phyloP scores from a whole-genome alignment of 2,888 invertebrate species.

The Hemistola chrysoprasaria region DNA sequence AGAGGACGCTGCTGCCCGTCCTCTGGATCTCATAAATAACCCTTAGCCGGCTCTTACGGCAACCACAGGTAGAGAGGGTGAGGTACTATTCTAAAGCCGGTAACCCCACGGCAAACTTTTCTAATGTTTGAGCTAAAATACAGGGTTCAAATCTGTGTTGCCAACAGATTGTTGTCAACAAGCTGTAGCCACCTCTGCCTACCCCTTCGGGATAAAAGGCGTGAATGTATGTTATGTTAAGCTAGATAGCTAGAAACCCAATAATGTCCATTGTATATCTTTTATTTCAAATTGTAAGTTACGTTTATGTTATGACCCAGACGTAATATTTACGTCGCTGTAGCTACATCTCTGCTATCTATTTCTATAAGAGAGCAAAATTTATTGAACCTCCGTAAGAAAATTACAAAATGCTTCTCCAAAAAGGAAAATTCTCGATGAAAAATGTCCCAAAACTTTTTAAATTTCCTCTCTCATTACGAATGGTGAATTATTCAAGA shows the following conservation, averaged over 20 bases:
- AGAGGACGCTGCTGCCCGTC: too few relatives aligned
- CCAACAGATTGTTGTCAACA: too few relatives aligned
- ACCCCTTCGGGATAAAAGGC: too few relatives aligned
- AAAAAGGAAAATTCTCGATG: constrained; percentile 21
- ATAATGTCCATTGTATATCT: constrained; percentile 12
- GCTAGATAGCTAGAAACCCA: neutral
- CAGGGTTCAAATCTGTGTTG: too few relatives aligned
- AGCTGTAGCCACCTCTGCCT: too few relatives aligned
- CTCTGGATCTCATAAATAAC: too few relatives aligned
- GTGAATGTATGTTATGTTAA: too few relatives aligned
- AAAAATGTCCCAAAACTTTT: constrained; percentile 30
- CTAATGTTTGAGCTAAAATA: too few relatives aligned
- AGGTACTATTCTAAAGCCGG: too few relatives aligned
- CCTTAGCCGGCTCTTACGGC: too few relatives aligned
- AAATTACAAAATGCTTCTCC: constrained; percentile 22
- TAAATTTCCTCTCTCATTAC: constrained; percentile 41
- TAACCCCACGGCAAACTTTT: too few relatives aligned
- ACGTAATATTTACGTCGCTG: constrained; percentile 22
- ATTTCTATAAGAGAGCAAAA: constrained; percentile 21
- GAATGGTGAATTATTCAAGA: constrained; percentile 51
- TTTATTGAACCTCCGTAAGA: constrained; percentile 22
- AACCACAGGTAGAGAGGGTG: too few relatives aligned
- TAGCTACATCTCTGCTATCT: constrained; percentile 21
- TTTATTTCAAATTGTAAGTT: constrained; percentile 31
- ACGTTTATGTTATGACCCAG: constrained; percentile 28